These are phyloP conservation scores for Clanis bilineata DNA, from an alignment of 2,888 invertebrate genomes.

Conservation along the genomic window DNA sequence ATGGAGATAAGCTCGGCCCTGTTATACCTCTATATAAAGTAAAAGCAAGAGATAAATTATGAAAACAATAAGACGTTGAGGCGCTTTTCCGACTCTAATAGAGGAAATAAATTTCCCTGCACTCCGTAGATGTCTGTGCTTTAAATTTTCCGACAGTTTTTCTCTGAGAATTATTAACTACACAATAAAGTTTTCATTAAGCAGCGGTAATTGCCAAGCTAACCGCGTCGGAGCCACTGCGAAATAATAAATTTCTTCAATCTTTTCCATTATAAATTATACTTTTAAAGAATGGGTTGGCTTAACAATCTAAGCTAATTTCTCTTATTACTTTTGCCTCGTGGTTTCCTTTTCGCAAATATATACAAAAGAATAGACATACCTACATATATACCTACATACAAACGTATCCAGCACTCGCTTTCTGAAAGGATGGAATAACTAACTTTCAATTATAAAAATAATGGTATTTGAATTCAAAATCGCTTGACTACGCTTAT, in stretches of 20 bases:
- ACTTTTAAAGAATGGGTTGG: not conserved
- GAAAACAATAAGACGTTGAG: no score
- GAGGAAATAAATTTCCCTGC: not conserved
- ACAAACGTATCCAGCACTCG: no score
- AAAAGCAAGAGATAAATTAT: no score
- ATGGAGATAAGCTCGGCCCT: no score
- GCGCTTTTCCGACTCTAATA: not conserved
- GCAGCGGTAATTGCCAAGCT: conserved; percentile 5
- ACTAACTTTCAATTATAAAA: no score
- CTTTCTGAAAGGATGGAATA: no score
- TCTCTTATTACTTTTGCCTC: not conserved
- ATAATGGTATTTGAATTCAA: no score
- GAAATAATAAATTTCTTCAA: conserved; percentile 4
- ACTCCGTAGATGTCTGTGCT: not conserved
- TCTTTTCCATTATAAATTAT: conserved; percentile 5
- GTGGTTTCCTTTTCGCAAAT: no score
- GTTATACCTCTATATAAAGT: no score
- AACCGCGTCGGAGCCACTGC: not conserved
- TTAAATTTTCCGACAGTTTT: not conserved
- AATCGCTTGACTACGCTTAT: no score
- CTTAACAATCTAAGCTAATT: not conserved
- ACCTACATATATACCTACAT: no score
- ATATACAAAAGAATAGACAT: no score
- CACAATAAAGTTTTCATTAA: conserved; percentile 4
- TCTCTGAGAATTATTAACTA: conserved; percentile 2